Percentiles rank a stretch among this genome's conserved stretches.
Evolutionary conservation across 2,888 invertebrate genomes (phyloP).

Genomic region (Troides aeacus): DNA sequence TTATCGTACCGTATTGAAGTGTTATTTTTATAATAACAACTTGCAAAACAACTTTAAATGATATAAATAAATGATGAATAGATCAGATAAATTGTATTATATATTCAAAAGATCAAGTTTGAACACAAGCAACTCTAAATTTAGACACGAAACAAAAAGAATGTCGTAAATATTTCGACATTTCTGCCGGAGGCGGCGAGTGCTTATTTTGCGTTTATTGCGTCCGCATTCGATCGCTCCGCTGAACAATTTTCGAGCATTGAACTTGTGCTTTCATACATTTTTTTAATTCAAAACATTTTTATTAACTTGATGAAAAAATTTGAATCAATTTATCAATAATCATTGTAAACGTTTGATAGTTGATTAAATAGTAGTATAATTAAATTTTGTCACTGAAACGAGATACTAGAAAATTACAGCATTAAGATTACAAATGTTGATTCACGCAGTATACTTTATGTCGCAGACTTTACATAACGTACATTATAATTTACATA

Average conservation of each 20-base stretch:
- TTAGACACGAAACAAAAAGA: constrained; percentile 58
- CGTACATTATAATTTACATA: too few relatives aligned
- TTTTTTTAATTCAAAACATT: constrained; percentile 16
- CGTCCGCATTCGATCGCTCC: constrained; percentile 59
- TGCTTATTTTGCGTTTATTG: constrained; percentile 69
- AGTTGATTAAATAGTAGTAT: neutral
- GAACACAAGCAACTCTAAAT: constrained; percentile 49
- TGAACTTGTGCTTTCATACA: constrained; percentile 59
- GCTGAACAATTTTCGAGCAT: constrained; percentile 61
- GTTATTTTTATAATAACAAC: neutral
- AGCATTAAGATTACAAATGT: constrained; percentile 56
- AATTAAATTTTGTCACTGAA: too few relatives aligned
- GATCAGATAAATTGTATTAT: neutral
- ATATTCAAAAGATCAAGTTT: constrained; percentile 42
- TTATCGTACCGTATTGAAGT: neutral
- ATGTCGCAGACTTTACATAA: too few relatives aligned
- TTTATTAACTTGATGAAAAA: neutral
- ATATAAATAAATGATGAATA: neutral
- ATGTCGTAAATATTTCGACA: constrained; percentile 70
- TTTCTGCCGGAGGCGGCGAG: constrained; percentile 56
- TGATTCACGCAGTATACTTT: constrained; percentile 46
- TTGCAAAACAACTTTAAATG: neutral
- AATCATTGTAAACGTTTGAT: neutral
- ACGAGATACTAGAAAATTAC: too few relatives aligned
- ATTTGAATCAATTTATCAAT: neutral